Conservation (phyloP, 2,888 invertebrate species). For the Lithosia quadra region DNA sequence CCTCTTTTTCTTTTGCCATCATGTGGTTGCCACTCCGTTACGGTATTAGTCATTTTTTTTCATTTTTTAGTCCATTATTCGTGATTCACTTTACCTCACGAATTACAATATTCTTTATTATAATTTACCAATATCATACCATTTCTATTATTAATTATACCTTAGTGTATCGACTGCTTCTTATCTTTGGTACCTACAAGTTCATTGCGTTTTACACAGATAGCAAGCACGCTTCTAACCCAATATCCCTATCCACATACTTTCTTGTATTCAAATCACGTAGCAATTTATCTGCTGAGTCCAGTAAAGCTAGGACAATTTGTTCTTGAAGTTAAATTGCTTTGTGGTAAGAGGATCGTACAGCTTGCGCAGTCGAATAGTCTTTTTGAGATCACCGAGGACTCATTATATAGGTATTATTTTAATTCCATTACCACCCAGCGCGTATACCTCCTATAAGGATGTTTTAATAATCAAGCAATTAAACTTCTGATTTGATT, state of each 20-base stretch:
- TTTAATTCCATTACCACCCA: neutral
- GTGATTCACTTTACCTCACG: too few species aligned
- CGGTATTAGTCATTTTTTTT: too few species aligned
- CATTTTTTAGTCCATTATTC: too few species aligned
- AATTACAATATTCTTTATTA: too few species aligned
- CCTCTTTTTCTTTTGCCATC: too few species aligned
- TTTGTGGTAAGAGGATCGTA: conserved; percentile 5
- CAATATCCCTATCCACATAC: neutral
- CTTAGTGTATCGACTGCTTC: too few species aligned
- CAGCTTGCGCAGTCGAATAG: neutral
- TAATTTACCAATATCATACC: too few species aligned
- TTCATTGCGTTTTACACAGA: neutral
- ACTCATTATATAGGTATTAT: conserved; percentile 1
- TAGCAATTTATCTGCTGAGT: neutral
- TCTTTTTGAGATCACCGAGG: neutral
- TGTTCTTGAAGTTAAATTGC: conserved; percentile 15
- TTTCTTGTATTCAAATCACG: conserved; percentile 6
- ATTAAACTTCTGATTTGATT: neutral
- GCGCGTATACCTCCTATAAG: neutral
- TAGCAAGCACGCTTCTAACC: neutral
- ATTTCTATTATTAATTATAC: too few species aligned
- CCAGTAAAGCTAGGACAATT: conserved; percentile 1
- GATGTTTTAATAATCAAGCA: neutral
- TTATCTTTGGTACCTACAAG: neutral
- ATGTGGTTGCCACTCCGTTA: too few species aligned